A percentile compares a stretch with the other conserved stretches of the same genome.
These are phyloP conservation scores for Oreochromis aureus DNA, from an alignment of 2,113 vertebrate genomes.

Conservation along the genomic window DNA sequence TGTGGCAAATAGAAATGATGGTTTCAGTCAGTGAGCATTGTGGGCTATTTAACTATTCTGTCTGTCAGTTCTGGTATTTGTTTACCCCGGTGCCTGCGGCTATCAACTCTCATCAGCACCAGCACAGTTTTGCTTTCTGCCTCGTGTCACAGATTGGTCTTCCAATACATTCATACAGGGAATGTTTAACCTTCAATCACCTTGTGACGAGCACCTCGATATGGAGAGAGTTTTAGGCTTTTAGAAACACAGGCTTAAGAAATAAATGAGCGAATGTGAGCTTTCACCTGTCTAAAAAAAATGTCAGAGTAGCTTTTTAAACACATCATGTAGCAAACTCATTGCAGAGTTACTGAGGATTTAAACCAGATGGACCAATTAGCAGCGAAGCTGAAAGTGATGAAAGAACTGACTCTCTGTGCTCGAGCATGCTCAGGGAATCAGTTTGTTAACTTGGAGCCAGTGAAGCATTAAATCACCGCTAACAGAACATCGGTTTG, in stretches of 20 bases:
- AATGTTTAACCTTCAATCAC: not conserved
- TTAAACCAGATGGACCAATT: not conserved
- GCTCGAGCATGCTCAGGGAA: not conserved
- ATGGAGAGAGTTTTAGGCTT: not conserved
- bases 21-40: not conserved
- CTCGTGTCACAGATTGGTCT: not conserved
- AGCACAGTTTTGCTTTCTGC: not conserved
- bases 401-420: not conserved
- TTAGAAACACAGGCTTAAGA: not conserved
- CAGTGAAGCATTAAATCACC: not conserved
- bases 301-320: not conserved
- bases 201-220: not conserved
- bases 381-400: not conserved
- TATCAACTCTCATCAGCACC: constrained; percentile 2
- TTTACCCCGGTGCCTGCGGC: not conserved
- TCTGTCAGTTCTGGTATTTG: not conserved
- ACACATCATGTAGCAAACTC: not conserved
- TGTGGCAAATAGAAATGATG: not conserved
- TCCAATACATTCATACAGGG: not conserved
- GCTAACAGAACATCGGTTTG: not conserved
- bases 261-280: not conserved
- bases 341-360: not conserved
- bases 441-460: not conserved
- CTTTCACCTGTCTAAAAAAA: not conserved
- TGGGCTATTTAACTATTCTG: not conserved